These are phyloP conservation scores for Danio kyathit DNA, from an alignment of 2,797 vertebrate genomes.

Conservation along the genomic window DNA sequence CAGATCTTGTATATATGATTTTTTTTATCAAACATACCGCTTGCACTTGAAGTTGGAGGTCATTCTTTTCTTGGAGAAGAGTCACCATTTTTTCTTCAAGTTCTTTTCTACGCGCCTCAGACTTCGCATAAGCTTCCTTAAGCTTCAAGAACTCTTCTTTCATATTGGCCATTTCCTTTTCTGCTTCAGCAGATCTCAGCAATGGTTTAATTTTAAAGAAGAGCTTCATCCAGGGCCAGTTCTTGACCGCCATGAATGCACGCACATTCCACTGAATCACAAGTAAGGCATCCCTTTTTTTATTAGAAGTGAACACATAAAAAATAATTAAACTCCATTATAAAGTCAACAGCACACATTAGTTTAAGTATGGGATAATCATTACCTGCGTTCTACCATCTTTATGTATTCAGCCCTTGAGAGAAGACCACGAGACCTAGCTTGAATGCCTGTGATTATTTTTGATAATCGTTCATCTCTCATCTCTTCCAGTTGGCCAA, in stretches of 20 bases:
- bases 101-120: slow-evolving; percentile 74
- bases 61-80: slow-evolving; percentile 77
- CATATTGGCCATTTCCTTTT: slow-evolving; percentile 82
- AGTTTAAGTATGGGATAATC: not conserved
- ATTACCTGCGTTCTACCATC: slow-evolving; percentile 86
- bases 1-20: not conserved
- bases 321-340: not conserved
- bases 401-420: slow-evolving; percentile 85
- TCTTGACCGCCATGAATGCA: slow-evolving; percentile 87
- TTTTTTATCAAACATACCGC: slow-evolving; percentile 58
- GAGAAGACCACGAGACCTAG: slow-evolving; percentile 83
- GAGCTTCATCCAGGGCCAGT: slow-evolving; percentile 91
- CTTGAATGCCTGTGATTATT: slow-evolving; percentile 88
- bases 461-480: slow-evolving; percentile 87
- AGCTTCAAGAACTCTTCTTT: slow-evolving; percentile 75
- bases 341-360: not conserved
- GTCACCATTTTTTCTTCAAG: slow-evolving; percentile 79
- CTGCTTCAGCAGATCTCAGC: slow-evolving; percentile 82
- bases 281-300: slow-evolving; percentile 78
- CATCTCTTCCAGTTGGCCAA: slow-evolving; percentile 90
- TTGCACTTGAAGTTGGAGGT: slow-evolving; percentile 73
- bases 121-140: slow-evolving; percentile 75
- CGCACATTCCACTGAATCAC: slow-evolving; percentile 87
- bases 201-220: slow-evolving; percentile 89
- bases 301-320: not conserved